Evolutionary conservation across 2,797 vertebrate genomes (phyloP).

Genomic region (Falco berigora): DNA sequence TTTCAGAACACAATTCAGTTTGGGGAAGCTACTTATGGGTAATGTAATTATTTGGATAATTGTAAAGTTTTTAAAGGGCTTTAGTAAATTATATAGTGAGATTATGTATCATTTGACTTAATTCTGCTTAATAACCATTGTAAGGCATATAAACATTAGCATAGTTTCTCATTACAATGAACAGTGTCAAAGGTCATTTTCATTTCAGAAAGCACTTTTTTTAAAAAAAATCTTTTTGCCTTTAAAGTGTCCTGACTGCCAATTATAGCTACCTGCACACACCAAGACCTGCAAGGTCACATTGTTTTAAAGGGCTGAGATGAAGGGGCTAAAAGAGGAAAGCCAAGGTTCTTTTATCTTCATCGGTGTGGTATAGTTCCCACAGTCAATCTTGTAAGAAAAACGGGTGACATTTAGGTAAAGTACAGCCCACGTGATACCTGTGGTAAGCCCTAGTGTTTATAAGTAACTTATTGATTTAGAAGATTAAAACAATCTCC

Average conservation of each 20-base stretch:
- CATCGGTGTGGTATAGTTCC: neutral
- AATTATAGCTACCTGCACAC: neutral
- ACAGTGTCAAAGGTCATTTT: neutral
- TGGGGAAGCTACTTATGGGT: neutral
- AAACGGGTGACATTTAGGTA: neutral
- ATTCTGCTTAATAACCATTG: neutral
- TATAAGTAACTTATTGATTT: conserved; percentile 42
- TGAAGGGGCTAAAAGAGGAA: neutral
- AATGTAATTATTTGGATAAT: conserved; percentile 2
- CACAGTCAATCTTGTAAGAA: neutral
- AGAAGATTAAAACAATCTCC: neutral
- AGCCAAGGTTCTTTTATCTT: neutral
- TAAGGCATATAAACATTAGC: neutral
- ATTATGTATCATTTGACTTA: neutral
- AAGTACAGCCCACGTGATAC: neutral
- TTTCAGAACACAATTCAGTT: neutral
- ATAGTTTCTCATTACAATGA: neutral
- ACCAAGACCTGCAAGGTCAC: neutral
- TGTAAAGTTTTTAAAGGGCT: neutral
- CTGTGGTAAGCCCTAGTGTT: neutral
- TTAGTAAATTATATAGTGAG: neutral
- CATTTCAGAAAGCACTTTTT: neutral
- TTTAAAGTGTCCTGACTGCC: neutral
- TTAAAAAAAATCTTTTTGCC: neutral
- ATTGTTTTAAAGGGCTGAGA: neutral